phyloP scores from a whole-genome alignment of 2,888 invertebrate species.

The Acleris cristana region DNA sequence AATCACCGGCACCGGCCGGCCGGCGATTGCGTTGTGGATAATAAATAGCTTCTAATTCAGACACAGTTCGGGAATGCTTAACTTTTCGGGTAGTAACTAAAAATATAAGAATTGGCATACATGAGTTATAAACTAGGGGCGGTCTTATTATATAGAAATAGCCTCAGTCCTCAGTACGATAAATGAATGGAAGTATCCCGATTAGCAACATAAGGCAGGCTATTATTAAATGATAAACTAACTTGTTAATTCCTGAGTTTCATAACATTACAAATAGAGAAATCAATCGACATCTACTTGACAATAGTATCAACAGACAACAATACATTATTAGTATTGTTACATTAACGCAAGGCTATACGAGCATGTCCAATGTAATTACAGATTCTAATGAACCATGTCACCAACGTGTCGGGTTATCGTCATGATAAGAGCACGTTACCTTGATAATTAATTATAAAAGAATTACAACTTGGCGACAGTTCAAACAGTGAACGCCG shows the following conservation, averaged over 20 bases:
- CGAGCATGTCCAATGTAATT: background rate
- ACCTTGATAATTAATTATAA: slow-evolving; percentile 36
- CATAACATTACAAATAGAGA: background rate
- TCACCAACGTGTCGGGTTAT: slow-evolving; percentile 20
- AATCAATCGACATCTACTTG: background rate
- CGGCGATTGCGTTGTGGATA: slow-evolving; percentile 48
- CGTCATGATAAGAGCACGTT: slow-evolving; percentile 36
- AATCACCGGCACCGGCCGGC: slow-evolving; percentile 47
- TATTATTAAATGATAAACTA: no score
- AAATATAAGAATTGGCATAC: background rate
- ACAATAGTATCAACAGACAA: background rate
- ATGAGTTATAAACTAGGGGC: background rate
- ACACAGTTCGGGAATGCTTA: slow-evolving; percentile 14
- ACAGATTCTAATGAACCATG: slow-evolving; percentile 5
- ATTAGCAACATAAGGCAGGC: no score
- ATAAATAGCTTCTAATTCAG: slow-evolving; percentile 27
- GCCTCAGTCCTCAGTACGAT: background rate
- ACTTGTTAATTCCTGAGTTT: background rate
- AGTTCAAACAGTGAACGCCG: slow-evolving; percentile 74
- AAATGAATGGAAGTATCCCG: background rate
- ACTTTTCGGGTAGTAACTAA: slow-evolving; percentile 7
- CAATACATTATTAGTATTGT: background rate
- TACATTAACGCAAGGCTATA: background rate
- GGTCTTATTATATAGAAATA: background rate
- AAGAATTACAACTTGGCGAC: slow-evolving; percentile 60